phyloP scores from a whole-genome alignment of 64 coral and sea anemone genomes.

The Anthopleura sola region DNA sequence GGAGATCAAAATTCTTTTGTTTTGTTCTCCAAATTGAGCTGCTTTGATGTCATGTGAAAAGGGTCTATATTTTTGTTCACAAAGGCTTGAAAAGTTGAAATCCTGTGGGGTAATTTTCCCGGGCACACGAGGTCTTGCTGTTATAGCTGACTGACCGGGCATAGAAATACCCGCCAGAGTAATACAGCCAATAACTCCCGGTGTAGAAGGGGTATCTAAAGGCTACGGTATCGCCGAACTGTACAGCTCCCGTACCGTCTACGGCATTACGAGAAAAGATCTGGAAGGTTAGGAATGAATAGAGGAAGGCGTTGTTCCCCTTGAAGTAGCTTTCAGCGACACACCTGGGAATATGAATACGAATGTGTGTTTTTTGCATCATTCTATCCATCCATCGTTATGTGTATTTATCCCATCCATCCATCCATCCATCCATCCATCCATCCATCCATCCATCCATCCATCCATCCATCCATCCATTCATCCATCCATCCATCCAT shows the following conservation, averaged over 20 bases:
- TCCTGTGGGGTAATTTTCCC: not conserved
- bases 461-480: too few species aligned
- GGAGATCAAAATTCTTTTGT: too few species aligned
- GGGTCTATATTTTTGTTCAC: not conserved
- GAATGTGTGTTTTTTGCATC: too few species aligned
- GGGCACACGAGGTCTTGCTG: conserved; percentile 33
- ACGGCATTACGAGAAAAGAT: conserved; percentile 56
- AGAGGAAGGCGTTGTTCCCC: conserved; percentile 21
- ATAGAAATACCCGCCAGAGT: conserved; percentile 11
- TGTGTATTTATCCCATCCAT: too few species aligned
- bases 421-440: too few species aligned
- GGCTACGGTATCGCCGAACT: conserved; percentile 53
- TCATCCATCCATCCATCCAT: too few species aligned
- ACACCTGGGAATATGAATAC: not conserved
- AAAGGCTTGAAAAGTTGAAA: conserved; percentile 65
- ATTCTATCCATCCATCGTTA: too few species aligned
- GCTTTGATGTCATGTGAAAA: too few species aligned
- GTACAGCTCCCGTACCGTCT: conserved; percentile 48
- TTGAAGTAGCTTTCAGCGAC: conserved; percentile 12
- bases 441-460: too few species aligned
- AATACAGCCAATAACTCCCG: conserved; percentile 32
- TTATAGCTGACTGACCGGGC: not conserved
- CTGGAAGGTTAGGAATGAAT: conserved; percentile 3
- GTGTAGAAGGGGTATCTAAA: conserved; percentile 33
- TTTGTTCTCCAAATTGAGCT: too few species aligned